These are phyloP conservation scores for Scaptomyza parva DNA, from an alignment of 2,888 invertebrate genomes.

Conservation along the genomic window DNA sequence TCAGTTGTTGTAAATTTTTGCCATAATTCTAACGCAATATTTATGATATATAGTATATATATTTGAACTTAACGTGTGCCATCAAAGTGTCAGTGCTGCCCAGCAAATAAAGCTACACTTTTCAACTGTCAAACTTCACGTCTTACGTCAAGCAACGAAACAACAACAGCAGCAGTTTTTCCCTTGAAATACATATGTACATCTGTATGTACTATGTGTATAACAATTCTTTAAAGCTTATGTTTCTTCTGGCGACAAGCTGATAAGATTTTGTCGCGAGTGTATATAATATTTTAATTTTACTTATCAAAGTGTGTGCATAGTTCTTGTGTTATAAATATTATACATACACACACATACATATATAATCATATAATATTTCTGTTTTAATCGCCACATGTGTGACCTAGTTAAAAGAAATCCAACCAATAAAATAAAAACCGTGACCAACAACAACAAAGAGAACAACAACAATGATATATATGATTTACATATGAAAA, in stretches of 20 bases:
- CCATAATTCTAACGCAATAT: conserved; percentile 51
- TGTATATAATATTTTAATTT: conserved; percentile 31
- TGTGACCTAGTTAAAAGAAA: conserved; percentile 72
- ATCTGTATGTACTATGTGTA: conserved; percentile 12
- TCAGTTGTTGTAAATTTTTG: conserved; percentile 75
- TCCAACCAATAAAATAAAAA: conserved; percentile 46
- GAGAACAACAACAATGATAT: conserved; percentile 46
- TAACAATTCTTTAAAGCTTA: conserved; percentile 45
- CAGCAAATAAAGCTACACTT: conserved; percentile 15
- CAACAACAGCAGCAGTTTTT: conserved; percentile 12
- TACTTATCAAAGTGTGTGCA: conserved; percentile 66
- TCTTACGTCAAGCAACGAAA: conserved; percentile 49
- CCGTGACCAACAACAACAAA: conserved; percentile 45
- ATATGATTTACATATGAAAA: conserved; percentile 55
- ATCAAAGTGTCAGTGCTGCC: conserved; percentile 39
- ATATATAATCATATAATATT: conserved; percentile 39
- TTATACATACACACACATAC: conserved; percentile 16
- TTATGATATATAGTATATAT: conserved; percentile 8
- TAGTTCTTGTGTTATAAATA: conserved; percentile 55
- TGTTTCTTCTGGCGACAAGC: conserved; percentile 43
- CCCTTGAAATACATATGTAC: conserved; percentile 15
- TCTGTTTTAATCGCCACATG: conserved; percentile 75
- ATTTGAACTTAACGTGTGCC: conserved; percentile 48
- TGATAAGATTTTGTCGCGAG: conserved; percentile 70
- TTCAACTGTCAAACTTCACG: conserved; percentile 38